phyloP scores from a whole-genome alignment of 2,113 vertebrate species.

The Electrona antarctica region DNA sequence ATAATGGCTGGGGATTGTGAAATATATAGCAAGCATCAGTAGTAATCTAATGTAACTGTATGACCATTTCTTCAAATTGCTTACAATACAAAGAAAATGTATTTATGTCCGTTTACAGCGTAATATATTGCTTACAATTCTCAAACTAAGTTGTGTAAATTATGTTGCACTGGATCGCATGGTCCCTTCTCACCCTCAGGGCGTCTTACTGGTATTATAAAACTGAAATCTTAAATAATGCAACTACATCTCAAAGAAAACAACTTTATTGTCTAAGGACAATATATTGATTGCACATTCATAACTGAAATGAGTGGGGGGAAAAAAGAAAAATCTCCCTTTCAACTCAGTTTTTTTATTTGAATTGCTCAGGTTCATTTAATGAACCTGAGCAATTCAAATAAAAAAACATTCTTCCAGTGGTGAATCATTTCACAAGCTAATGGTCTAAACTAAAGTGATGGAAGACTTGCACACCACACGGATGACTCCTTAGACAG shows the following conservation, averaged over 20 bases:
- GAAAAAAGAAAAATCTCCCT: constrained; percentile 37
- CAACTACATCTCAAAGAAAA: constrained; percentile 16
- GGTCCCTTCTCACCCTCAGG: no score
- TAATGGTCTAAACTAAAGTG: neutral
- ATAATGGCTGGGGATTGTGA: no score
- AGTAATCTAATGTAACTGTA: no score
- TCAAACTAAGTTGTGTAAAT: no score
- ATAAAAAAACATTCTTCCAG: neutral
- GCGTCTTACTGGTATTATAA: neutral
- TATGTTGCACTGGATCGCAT: neutral
- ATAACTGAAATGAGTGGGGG: constrained; percentile 55
- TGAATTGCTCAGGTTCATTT: no score
- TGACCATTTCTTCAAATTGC: no score
- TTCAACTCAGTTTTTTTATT: constrained; percentile 32
- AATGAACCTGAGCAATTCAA: constrained; percentile 27
- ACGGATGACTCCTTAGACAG: neutral
- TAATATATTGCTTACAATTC: no score
- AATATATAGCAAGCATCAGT: no score
- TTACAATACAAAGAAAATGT: no score
- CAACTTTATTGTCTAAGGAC: constrained; percentile 44
- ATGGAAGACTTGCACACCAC: no score
- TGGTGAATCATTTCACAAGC: neutral
- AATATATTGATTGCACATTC: constrained; percentile 42
- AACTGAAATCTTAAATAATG: constrained; percentile 1
- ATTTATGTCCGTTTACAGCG: no score